A percentile compares a stretch with the other conserved stretches of the same genome.
Evolutionary conservation across 2,797 vertebrate species (phyloP).

Genomic region (Rhyacichthys aspro): DNA sequence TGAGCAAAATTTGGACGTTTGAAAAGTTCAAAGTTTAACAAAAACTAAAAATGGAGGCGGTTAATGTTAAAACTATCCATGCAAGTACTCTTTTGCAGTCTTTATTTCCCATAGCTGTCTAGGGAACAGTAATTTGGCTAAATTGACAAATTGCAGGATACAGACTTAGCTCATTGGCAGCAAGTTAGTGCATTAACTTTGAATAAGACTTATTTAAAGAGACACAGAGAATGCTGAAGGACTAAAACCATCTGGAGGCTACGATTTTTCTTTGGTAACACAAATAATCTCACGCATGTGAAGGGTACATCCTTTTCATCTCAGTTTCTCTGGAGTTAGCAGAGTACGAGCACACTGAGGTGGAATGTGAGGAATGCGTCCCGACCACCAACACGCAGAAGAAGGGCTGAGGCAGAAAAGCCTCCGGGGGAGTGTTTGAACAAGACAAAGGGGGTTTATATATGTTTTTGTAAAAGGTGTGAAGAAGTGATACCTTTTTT

Average conservation of each 20-base stretch:
- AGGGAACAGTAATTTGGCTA: background rate
- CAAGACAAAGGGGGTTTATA: constrained; percentile 2
- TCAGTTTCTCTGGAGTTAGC: constrained; percentile 10
- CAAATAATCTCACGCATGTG: constrained; percentile 33
- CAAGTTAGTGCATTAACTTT: constrained; percentile 50
- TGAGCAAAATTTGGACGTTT: too few relatives aligned
- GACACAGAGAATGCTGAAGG: background rate
- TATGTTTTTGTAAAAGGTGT: background rate
- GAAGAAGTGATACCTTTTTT: too few relatives aligned
- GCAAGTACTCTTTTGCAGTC: too few relatives aligned
- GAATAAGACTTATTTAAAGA: constrained; percentile 29
- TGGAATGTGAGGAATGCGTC: constrained; percentile 72
- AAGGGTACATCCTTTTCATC: constrained; percentile 34
- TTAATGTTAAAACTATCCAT: too few relatives aligned
- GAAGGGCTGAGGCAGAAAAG: constrained; percentile 10
- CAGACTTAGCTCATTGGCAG: constrained; percentile 15
- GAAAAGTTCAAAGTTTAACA: too few relatives aligned
- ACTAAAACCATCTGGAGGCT: constrained; percentile 11
- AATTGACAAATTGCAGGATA: constrained; percentile 9
- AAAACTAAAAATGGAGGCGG: too few relatives aligned
- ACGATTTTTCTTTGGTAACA: constrained; percentile 11
- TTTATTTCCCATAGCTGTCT: too few relatives aligned
- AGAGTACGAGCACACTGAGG: constrained; percentile 54
- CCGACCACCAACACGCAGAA: constrained; percentile 25
- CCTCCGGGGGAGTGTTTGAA: constrained; percentile 1